Evolutionary conservation across 1,140 invertebrate species (phyloP).

Genomic region (Aleiodes sp.): DNA sequence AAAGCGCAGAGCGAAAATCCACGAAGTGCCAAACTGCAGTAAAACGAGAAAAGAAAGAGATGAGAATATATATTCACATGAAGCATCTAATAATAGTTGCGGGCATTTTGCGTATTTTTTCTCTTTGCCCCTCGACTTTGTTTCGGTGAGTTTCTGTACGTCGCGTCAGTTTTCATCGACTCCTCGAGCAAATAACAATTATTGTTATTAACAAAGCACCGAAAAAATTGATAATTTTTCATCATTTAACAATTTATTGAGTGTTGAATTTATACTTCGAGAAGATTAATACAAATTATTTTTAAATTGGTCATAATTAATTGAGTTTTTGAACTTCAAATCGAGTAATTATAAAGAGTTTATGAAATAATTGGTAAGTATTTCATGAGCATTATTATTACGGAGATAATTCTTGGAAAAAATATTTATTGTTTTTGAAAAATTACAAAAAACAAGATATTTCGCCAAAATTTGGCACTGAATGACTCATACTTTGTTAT

Average conservation of each 20-base stretch:
- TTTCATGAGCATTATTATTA: too few relatives aligned
- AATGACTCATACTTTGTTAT: background rate
- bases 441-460: background rate
- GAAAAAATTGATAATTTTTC: too few relatives aligned
- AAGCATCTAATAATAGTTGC: background rate
- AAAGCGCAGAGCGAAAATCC: background rate
- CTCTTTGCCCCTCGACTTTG: background rate
- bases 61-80: background rate
- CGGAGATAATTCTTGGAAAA: background rate
- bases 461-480: background rate
- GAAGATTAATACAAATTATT: too few relatives aligned
- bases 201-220: too few relatives aligned
- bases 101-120: slow-evolving; percentile 2
- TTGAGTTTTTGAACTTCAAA: too few relatives aligned
- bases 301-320: too few relatives aligned
- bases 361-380: too few relatives aligned
- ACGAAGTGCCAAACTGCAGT: background rate
- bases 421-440: background rate
- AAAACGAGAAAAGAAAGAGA: background rate
- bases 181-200: background rate
- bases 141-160: background rate
- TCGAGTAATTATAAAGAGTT: too few relatives aligned
- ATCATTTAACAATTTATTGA: too few relatives aligned
- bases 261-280: too few relatives aligned
- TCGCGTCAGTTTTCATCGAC: slow-evolving; percentile 22